These are phyloP conservation scores for Coptodon bakossiorum DNA, from an alignment of 2,113 vertebrate species.

Conservation along the genomic window DNA sequence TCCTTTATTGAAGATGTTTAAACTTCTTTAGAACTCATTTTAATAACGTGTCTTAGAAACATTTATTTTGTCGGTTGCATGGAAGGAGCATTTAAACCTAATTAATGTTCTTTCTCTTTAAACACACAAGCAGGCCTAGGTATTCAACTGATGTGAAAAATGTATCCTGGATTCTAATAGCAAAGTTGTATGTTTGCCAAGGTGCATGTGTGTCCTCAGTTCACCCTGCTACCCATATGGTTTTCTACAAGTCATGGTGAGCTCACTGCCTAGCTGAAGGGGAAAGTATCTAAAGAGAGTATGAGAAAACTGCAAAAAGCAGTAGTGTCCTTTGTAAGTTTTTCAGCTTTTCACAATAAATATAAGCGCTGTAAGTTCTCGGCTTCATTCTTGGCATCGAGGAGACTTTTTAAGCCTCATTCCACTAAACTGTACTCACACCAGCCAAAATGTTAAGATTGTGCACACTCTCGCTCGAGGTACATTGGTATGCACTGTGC, in stretches of 20 bases:
- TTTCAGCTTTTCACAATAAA: constrained; percentile 36
- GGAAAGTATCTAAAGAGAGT: constrained; percentile 55
- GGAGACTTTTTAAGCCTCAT: constrained; percentile 30
- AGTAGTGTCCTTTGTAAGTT: constrained; percentile 19
- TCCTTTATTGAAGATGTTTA: not conserved
- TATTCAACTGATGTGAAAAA: constrained; percentile 74
- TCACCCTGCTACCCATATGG: constrained; percentile 76
- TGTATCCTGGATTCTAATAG: constrained; percentile 76
- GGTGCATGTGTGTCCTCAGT: constrained; percentile 74
- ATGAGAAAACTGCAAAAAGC: constrained; percentile 18
- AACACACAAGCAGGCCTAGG: constrained; percentile 54
- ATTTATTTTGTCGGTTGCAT: not conserved
- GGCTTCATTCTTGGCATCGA: constrained; percentile 41
- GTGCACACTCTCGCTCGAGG: constrained; percentile 17
- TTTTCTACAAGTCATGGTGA: constrained; percentile 72
- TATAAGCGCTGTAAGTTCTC: constrained; percentile 24
- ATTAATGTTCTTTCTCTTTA: constrained; percentile 41
- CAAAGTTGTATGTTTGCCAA: constrained; percentile 73
- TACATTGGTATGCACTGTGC: constrained; percentile 31
- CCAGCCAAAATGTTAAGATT: constrained; percentile 46
- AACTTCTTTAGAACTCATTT: not conserved
- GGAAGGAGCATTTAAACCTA: not conserved
- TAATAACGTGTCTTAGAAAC: not conserved
- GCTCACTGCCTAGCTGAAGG: constrained; percentile 55
- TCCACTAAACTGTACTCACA: constrained; percentile 42